These are phyloP conservation scores for Manis crassicaudata DNA, from an alignment of 2,797 vertebrate species.

Conservation along the genomic window DNA sequence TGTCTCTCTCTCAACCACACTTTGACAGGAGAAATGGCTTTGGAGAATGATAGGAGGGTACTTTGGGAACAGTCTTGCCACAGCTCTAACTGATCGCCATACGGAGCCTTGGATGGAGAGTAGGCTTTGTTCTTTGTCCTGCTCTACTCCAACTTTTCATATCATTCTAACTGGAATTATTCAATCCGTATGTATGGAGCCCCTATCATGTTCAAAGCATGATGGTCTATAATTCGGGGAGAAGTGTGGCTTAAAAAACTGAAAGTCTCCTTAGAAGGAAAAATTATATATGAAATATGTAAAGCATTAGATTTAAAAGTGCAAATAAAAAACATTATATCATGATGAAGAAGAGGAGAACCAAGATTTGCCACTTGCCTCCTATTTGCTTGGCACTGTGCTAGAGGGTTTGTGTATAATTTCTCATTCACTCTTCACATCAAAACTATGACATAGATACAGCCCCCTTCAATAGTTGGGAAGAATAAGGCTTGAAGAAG, in stretches of 20 bases:
- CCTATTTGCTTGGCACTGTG: neutral
- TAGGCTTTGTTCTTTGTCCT: neutral
- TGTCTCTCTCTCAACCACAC: neutral
- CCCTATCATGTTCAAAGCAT: neutral
- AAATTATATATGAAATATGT: neutral
- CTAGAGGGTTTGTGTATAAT: neutral
- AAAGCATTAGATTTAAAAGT: neutral
- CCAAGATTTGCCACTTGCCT: neutral
- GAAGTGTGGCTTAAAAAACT: neutral
- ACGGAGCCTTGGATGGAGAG: neutral
- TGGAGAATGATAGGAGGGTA: neutral
- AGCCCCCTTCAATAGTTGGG: neutral
- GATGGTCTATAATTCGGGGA: neutral
- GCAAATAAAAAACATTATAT: neutral
- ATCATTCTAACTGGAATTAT: neutral
- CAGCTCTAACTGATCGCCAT: neutral
- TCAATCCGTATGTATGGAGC: neutral
- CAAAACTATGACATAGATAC: neutral
- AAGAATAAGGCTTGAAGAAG: neutral
- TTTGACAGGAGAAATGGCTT: neutral
- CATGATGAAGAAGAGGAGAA: neutral
- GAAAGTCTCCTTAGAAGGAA: slow-evolving; percentile 12
- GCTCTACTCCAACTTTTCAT: neutral
- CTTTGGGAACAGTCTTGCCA: neutral
- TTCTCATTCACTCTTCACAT: neutral